Percentiles rank a stretch among this genome's conserved stretches.
phyloP scores from a whole-genome alignment of 2,797 vertebrate genomes.

The Heteromormyrus szaboi region DNA sequence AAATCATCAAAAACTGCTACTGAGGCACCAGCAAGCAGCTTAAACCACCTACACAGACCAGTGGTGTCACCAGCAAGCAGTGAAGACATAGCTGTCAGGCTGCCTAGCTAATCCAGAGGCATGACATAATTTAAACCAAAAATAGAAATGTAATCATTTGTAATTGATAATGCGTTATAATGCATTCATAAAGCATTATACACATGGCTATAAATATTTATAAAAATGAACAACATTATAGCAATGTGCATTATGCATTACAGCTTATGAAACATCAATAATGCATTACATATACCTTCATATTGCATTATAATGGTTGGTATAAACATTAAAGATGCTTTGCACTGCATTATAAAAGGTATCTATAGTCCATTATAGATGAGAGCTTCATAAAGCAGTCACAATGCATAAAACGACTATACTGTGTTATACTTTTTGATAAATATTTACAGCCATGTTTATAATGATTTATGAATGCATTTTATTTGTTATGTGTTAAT shows the following conservation, averaged over 20 bases:
- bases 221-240: background rate
- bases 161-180: too few relatives aligned
- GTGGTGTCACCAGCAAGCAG: background rate
- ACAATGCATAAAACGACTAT: background rate
- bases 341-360: too few relatives aligned
- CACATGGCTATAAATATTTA: background rate
- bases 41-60: background rate
- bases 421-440: too few relatives aligned
- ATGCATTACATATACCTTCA: background rate
- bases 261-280: background rate
- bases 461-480: too few relatives aligned
- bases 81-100: background rate
- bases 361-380: too few relatives aligned
- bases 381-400: background rate
- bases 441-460: too few relatives aligned
- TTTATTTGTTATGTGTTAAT: too few relatives aligned
- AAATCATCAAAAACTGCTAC: background rate
- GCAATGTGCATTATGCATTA: background rate
- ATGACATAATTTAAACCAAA: background rate
- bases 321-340: background rate
- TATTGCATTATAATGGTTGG: background rate
- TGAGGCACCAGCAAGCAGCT: background rate
- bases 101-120: background rate
- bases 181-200: background rate
- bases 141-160: background rate